Percentiles rank a stretch among this genome's conserved stretches.
These are phyloP conservation scores for Dinocampus coccinellae DNA, from an alignment of 2,888 invertebrate genomes.

Conservation along the genomic window DNA sequence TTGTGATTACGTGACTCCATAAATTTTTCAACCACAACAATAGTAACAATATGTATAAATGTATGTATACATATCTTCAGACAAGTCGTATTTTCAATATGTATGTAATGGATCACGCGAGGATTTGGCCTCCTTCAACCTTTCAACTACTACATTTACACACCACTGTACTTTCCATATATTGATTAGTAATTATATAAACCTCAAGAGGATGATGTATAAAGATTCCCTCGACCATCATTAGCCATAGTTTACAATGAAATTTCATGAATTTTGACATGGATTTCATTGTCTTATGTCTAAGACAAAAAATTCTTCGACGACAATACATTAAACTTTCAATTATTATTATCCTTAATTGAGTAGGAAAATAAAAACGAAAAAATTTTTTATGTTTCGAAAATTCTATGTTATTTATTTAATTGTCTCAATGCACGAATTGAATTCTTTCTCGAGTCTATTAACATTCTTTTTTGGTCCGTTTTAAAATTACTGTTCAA, in stretches of 20 bases:
- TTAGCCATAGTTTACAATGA: conserved; percentile 8
- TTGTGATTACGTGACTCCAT: neutral
- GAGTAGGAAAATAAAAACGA: conserved; percentile 11
- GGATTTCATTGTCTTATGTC: too few relatives aligned
- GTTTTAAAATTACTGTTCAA: neutral
- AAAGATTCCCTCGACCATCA: conserved; percentile 17
- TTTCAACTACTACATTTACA: conserved; percentile 3
- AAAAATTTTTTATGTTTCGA: too few relatives aligned
- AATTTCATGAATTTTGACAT: conserved; percentile 5
- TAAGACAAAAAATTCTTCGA: too few relatives aligned
- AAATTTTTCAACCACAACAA: neutral
- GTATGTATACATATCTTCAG: neutral
- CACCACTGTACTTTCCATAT: conserved; percentile 7
- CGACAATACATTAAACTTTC: too few relatives aligned
- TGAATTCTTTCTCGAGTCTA: neutral
- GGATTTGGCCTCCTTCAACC: conserved; percentile 32
- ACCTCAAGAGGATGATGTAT: conserved; percentile 31
- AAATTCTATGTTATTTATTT: conserved; percentile 4
- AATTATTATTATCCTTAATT: too few relatives aligned
- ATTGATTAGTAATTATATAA: conserved; percentile 42
- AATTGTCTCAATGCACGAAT: conserved; percentile 26
- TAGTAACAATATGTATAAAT: neutral
- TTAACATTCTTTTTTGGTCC: neutral
- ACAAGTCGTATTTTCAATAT: neutral
- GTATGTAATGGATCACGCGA: conserved; percentile 23